Evolutionary conservation across 1,140 invertebrate species (phyloP).

Genomic region (Stenopsyche tienmushanensis): DNA sequence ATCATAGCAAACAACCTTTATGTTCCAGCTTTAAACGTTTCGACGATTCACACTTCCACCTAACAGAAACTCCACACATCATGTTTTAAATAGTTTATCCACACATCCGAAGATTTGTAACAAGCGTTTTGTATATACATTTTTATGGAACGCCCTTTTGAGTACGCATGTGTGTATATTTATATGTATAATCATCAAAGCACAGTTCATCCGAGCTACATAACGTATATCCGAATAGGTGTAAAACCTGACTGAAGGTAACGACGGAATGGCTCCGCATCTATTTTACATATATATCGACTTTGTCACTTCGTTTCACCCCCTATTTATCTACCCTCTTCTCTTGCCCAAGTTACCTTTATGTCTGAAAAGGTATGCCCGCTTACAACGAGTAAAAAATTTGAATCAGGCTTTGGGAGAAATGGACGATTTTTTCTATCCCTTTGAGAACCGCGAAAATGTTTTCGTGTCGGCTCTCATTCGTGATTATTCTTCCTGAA

Average conservation of each 20-base stretch:
- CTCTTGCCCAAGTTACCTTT: constrained; percentile 15
- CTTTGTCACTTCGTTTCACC: constrained; percentile 36
- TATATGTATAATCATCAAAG: not conserved
- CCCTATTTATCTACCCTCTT: constrained; percentile 4
- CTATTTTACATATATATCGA: constrained; percentile 41
- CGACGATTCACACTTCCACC: too few species aligned
- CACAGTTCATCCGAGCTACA: not conserved
- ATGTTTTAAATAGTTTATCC: too few species aligned
- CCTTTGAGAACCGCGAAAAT: not conserved
- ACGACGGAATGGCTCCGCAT: constrained; percentile 27
- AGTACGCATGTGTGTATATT: too few species aligned
- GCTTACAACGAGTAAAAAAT: constrained; percentile 13
- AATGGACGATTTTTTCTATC: constrained; percentile 11
- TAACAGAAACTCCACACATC: too few species aligned
- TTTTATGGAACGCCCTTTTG: too few species aligned
- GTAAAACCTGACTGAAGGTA: constrained; percentile 18
- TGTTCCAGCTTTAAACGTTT: too few species aligned
- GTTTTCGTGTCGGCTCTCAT: not conserved
- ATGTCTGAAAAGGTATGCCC: constrained; percentile 10
- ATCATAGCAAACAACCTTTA: too few species aligned
- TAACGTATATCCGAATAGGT: constrained; percentile 16
- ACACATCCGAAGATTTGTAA: not conserved
- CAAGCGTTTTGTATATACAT: too few species aligned
- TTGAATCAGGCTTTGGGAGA: constrained; percentile 9
- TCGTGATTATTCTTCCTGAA: too few species aligned